Evolutionary conservation across 2,797 vertebrate genomes (phyloP).

Genomic region (Cynopterus sphinx): DNA sequence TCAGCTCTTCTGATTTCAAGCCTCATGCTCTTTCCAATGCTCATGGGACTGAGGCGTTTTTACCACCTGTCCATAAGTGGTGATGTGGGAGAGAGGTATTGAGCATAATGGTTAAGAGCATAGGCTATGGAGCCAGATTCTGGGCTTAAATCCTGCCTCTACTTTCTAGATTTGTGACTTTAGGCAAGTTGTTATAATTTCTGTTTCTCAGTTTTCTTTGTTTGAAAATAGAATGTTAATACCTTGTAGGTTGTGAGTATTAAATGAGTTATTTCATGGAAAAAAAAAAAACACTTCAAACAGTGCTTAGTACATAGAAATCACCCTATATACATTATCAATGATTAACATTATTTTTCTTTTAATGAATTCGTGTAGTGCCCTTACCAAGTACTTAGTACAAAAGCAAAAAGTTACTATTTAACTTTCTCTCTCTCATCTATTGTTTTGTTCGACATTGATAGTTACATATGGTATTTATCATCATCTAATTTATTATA

Average conservation of each 20-base stretch:
- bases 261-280: not conserved
- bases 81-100: not conserved
- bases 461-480: conserved; percentile 47
- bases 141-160: not conserved
- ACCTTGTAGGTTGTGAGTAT: not conserved
- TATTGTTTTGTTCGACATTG: conserved; percentile 42
- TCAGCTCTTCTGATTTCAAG: not conserved
- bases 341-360: not conserved
- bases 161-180: not conserved
- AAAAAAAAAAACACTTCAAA: not conserved
- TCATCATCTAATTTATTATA: conserved; percentile 62
- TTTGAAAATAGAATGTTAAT: not conserved
- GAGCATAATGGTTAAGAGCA: not conserved
- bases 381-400: not conserved
- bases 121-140: not conserved
- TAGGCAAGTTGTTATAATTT: not conserved
- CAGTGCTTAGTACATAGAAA: not conserved
- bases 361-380: not conserved
- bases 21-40: not conserved
- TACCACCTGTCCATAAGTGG: not conserved
- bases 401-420: conserved; percentile 17
- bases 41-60: not conserved
- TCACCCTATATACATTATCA: not conserved
- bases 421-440: conserved; percentile 21
- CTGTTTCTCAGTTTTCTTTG: not conserved